A percentile compares a stretch with the other conserved stretches of the same genome.
phyloP scores from a whole-genome alignment of 2,797 vertebrate species.

The Melanotaenia boesemani region DNA sequence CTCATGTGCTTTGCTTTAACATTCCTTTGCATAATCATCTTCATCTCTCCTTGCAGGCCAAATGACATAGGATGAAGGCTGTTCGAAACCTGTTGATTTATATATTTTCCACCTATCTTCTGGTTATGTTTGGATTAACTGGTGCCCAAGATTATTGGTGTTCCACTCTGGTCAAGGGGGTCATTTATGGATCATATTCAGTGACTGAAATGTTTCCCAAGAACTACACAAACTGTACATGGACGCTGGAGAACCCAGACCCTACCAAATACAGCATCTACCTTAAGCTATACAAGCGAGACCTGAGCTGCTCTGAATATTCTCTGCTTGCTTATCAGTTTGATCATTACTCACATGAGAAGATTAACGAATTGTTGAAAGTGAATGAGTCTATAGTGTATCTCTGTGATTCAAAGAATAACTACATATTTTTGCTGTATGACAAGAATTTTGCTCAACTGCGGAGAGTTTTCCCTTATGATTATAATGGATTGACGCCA shows the following conservation, averaged over 20 bases:
- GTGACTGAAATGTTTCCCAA: constrained; percentile 99
- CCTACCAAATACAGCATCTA: constrained; percentile 99
- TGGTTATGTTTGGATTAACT: constrained; percentile 99
- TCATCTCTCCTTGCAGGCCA: constrained; percentile 93
- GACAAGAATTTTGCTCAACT: constrained; percentile 99
- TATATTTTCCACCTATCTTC: constrained; percentile 99
- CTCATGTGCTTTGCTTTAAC: constrained; percentile 37
- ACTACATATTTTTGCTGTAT: constrained; percentile 98
- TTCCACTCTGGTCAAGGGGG: constrained; percentile 99
- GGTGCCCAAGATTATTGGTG: constrained; percentile 99
- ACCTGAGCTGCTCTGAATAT: constrained; percentile 98
- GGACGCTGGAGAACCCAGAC: constrained; percentile 99
- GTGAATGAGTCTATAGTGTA: constrained; percentile 98
- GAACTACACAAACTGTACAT: constrained; percentile 99
- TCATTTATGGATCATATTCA: constrained; percentile 99
- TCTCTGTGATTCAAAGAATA: constrained; percentile 96
- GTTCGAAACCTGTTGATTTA: constrained; percentile 99
- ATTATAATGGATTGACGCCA: constrained; percentile 92
- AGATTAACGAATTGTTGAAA: constrained; percentile 98
- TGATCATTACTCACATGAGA: constrained; percentile 99
- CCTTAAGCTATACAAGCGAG: constrained; percentile 99
- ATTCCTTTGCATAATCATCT: constrained; percentile 82
- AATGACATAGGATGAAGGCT: constrained; percentile 99
- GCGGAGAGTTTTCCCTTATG: constrained; percentile 92
- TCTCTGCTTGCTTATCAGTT: constrained; percentile 99